These are phyloP conservation scores for Aphelenchoides besseyi DNA, from an alignment of 1,140 invertebrate species.

Conservation along the genomic window DNA sequence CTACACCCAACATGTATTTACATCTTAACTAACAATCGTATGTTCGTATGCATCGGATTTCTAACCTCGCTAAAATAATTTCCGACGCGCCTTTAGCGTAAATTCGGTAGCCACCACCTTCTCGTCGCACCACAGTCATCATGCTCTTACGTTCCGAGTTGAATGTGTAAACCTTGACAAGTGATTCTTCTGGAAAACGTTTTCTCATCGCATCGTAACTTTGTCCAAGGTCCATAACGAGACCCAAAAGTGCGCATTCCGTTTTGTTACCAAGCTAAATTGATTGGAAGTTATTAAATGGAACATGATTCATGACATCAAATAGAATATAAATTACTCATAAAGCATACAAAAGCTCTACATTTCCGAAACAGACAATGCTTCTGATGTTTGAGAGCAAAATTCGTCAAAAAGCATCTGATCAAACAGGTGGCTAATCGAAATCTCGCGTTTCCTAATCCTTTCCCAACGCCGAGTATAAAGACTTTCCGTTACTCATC, in stretches of 20 bases:
- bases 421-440: neutral
- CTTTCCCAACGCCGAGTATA: neutral
- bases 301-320: neutral
- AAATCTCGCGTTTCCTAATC: neutral
- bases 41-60: too few species aligned
- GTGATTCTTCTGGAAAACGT: constrained; percentile 64
- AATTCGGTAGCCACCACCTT: constrained; percentile 55
- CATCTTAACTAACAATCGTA: constrained; percentile 33
- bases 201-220: constrained; percentile 64
- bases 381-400: too few species aligned
- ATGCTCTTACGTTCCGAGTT: constrained; percentile 63
- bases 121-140: constrained; percentile 51
- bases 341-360: neutral
- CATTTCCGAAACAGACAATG: too few species aligned
- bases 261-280: constrained; percentile 68
- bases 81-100: constrained; percentile 63
- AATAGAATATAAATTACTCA: neutral
- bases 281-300: constrained; percentile 31
- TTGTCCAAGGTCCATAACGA: constrained; percentile 65
- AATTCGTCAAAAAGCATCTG: neutral
- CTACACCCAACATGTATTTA: constrained; percentile 50
- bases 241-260: constrained; percentile 67
- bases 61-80: constrained; percentile 56
- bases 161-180: constrained; percentile 64
- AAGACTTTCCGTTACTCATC: neutral